Conservation (phyloP, 2,113 vertebrate species). For the Marmota flaviventris region DNA sequence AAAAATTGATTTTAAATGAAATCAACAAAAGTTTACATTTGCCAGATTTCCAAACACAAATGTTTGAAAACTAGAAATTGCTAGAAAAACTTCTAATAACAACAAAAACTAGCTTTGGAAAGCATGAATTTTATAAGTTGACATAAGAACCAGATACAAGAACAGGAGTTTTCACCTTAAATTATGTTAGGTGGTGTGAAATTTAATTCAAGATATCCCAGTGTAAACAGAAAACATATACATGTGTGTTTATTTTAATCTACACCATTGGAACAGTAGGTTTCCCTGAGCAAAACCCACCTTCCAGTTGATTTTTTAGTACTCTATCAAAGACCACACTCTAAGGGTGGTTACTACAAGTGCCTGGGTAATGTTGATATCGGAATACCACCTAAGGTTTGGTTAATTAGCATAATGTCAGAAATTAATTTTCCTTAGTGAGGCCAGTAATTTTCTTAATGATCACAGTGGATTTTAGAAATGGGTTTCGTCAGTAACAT, state of each 20-base stretch:
- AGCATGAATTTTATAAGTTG: conserved; percentile 33
- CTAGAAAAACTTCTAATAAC: conserved; percentile 2
- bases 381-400: background rate
- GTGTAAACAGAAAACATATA: background rate
- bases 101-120: background rate
- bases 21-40: conserved; percentile 48
- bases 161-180: background rate
- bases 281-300: background rate
- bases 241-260: background rate
- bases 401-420: conserved; percentile 49
- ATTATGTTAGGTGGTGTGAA: background rate
- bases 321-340: background rate
- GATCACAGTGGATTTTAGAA: conserved; percentile 49
- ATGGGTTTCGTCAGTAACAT: background rate
- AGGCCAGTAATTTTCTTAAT: conserved; percentile 26
- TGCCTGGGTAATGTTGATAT: background rate
- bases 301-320: background rate
- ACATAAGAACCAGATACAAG: background rate
- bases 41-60: conserved; percentile 18
- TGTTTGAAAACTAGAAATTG: conserved; percentile 24
- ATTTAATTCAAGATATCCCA: background rate
- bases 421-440: conserved; percentile 51
- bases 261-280: background rate
- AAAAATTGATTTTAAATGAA: conserved; percentile 22
- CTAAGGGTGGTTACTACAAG: background rate